These are phyloP conservation scores for Agonopterix alstromeriana DNA, from an alignment of 2,888 invertebrate genomes.

Conservation along the genomic window DNA sequence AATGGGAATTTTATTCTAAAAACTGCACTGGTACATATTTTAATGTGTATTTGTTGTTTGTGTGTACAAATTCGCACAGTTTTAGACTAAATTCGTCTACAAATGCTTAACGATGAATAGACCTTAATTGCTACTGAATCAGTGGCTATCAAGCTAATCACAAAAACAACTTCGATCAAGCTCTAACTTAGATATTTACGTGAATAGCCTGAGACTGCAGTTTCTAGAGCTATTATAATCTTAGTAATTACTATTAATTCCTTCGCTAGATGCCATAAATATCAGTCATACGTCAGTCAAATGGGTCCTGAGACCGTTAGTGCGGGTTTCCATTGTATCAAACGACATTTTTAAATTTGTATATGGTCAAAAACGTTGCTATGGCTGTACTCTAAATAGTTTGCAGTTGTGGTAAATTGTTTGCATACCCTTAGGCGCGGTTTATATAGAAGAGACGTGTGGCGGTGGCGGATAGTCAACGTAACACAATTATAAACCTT, in stretches of 20 bases:
- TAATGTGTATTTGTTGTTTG: too few species aligned
- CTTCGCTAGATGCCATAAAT: slow-evolving; percentile 45
- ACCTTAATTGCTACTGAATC: too few species aligned
- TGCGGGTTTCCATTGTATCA: slow-evolving; percentile 24
- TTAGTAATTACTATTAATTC: slow-evolving; percentile 26
- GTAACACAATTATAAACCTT: too few species aligned
- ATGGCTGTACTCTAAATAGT: not conserved
- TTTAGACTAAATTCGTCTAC: too few species aligned
- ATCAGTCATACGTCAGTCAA: slow-evolving; percentile 58
- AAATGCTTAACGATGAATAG: too few species aligned
- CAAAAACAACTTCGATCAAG: not conserved
- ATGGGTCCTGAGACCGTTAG: slow-evolving; percentile 44
- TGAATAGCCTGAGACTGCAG: not conserved
- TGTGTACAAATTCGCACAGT: too few species aligned
- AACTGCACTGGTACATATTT: too few species aligned
- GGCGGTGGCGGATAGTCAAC: too few species aligned
- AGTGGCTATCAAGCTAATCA: not conserved
- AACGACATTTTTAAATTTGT: not conserved
- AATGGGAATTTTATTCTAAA: too few species aligned
- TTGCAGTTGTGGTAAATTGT: not conserved
- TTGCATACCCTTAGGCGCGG: too few species aligned
- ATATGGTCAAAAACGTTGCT: not conserved
- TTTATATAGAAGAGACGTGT: too few species aligned
- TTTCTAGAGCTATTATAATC: slow-evolving; percentile 12
- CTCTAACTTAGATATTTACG: not conserved